These are phyloP conservation scores for Zapornia atra DNA, from an alignment of 2,113 vertebrate genomes.

Conservation along the genomic window DNA sequence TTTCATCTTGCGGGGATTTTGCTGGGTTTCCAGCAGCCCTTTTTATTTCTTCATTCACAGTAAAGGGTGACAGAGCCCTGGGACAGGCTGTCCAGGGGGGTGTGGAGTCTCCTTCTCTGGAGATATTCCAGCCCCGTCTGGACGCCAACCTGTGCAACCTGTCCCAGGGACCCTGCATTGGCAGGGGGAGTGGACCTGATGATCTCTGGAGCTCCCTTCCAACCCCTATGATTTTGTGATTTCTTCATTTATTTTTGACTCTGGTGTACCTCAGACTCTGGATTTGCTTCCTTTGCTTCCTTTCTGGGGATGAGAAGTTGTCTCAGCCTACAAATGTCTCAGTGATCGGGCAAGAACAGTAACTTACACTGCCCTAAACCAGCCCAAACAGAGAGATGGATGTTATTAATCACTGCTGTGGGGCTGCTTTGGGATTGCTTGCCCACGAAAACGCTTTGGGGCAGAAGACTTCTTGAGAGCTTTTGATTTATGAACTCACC, in stretches of 20 bases:
- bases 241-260: neutral
- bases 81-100: too few relatives aligned
- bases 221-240: too few relatives aligned
- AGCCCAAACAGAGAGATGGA: neutral
- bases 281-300: neutral
- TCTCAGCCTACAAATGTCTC: neutral
- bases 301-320: neutral
- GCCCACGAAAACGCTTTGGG: neutral
- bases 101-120: too few relatives aligned
- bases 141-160: too few relatives aligned
- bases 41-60: neutral
- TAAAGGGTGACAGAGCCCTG: too few relatives aligned
- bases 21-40: neutral
- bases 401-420: neutral
- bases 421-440: neutral
- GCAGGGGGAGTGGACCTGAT: too few relatives aligned
- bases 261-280: neutral
- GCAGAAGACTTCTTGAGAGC: neutral
- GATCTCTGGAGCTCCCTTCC: too few relatives aligned
- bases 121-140: too few relatives aligned
- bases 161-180: too few relatives aligned
- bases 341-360: accelerated
- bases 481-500: conserved; percentile 24
- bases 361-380: neutral
- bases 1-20: neutral